Base-by-base conservation (phyloP, 2,888 invertebrate species). In the Dryococelus australis region DNA sequence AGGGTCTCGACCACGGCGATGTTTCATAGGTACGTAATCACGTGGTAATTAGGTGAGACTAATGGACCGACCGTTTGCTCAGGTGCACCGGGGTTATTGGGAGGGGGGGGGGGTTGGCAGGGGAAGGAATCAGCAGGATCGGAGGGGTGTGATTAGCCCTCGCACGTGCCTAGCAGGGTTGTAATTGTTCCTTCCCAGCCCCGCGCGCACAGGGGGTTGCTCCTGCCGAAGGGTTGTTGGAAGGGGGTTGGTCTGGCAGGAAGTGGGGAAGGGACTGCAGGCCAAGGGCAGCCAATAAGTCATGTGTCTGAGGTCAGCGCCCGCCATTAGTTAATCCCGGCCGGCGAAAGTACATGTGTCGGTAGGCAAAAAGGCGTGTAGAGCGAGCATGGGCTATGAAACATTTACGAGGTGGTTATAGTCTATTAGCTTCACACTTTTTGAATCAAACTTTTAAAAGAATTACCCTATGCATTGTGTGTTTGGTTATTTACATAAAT, bases 231-330 rank as follows among this genome's bases (percentile, higher is more conserved):
- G 35, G 83, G 83, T 83, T 83, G 83, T 4, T 0, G n/a, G 65
- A 9, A 83, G 24, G 83, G 35, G 83, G 83, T 83, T 28, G 0
- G 65, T 24, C n/a, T 20, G 65, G 65, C 35, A 0, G 65, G 2
- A n/a, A 83, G 43, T 13, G 0, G 43, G 13, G 35, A 27, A 83
- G 83, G 83, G 83, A 83, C n/a, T 13, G 43, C 10, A 24, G 26
- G 80, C 80, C 80, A 28, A 28, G 28, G 83, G 35, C 24, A 24
- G 83, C 83, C 83, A 83, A 24, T 83, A 83, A 83, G 83, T 83
- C 20, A 35, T 83, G 83, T 28, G 83, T 35, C 83, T 35, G 43
- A 43, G 83, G 83, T 83, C 83, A 83, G 83, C 35, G 16, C 24
- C 24, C 20, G 20, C 35, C 83, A 35, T 83, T 35, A 35, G 83